These are phyloP conservation scores for Ellobius talpinus DNA, from an alignment of 2,113 vertebrate species.

Conservation along the genomic window DNA sequence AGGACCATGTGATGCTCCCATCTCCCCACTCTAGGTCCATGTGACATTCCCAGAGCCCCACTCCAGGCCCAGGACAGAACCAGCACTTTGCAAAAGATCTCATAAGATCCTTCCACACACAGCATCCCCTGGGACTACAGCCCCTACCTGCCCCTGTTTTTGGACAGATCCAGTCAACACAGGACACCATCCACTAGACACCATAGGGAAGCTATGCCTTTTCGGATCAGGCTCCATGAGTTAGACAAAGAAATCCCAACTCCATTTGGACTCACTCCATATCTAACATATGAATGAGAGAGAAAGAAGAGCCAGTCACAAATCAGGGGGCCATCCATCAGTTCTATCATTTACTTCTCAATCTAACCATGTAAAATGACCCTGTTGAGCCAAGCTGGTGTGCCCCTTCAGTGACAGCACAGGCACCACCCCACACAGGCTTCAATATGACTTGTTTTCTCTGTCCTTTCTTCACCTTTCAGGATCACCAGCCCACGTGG, in stretches of 20 bases:
- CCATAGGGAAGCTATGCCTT: neutral
- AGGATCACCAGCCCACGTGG: neutral
- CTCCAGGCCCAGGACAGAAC: neutral
- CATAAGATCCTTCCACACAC: neutral
- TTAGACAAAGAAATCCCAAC: neutral
- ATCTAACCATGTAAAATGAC: constrained; percentile 53
- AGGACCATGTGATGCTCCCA: neutral
- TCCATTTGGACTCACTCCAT: neutral
- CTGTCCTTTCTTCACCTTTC: neutral
- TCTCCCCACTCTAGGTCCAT: too few relatives aligned
- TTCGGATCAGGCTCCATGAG: neutral
- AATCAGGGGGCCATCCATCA: neutral
- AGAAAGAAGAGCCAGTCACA: neutral
- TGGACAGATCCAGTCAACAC: neutral
- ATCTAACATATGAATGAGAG: fast-evolving
- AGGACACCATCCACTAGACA: neutral
- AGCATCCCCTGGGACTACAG: neutral
- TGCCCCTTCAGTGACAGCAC: neutral
- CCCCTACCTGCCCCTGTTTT: neutral
- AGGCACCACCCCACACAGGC: neutral
- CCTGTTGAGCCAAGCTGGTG: neutral
- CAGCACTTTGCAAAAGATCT: neutral
- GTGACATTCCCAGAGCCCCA: neutral
- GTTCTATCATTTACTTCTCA: constrained; percentile 25
- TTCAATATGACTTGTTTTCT: neutral